Percentiles rank a stretch among this genome's conserved stretches.
phyloP scores from a whole-genome alignment of 2,113 vertebrate genomes.

The Takifugu bimaculatus region DNA sequence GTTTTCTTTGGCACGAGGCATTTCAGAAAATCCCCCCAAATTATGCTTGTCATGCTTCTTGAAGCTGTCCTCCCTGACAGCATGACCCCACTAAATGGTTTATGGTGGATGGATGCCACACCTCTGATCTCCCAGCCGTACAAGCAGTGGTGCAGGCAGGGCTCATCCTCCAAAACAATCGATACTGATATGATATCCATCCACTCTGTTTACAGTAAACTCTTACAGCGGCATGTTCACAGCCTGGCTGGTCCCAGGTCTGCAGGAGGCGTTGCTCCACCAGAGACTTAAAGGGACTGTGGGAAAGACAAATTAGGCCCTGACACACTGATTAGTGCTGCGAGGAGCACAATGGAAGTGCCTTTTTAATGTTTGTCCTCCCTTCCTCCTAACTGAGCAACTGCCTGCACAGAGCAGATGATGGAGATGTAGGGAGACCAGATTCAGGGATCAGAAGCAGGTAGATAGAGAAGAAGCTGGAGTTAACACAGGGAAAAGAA shows the following conservation, averaged over 20 bases:
- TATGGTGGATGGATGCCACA: constrained; percentile 70
- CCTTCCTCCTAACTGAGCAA: constrained; percentile 40
- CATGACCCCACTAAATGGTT: constrained; percentile 63
- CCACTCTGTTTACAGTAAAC: constrained; percentile 24
- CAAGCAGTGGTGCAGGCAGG: neutral
- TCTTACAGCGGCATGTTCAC: constrained; percentile 5
- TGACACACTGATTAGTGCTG: constrained; percentile 51
- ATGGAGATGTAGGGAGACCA: constrained; percentile 7
- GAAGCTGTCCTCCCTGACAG: constrained; percentile 68
- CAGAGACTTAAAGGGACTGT: constrained; percentile 56
- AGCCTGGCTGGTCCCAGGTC: constrained; percentile 28
- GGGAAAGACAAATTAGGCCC: constrained; percentile 72
- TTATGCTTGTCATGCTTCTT: constrained; percentile 72
- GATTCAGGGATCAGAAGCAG: constrained; percentile 7
- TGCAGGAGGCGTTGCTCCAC: constrained; percentile 27
- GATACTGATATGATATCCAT: constrained; percentile 53
- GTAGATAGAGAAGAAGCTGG: constrained; percentile 14
- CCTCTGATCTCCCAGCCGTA: constrained; percentile 64
- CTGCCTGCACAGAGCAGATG: constrained; percentile 34
- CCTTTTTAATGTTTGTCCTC: constrained; percentile 68
- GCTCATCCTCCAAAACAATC: constrained; percentile 48
- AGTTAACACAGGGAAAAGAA: neutral
- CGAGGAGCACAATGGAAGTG: constrained; percentile 58
- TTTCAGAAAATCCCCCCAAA: constrained; percentile 76
- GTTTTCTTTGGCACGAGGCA: constrained; percentile 74